Conservation (phyloP, 2,888 invertebrate species). For the Silvanus unidentatus region DNA sequence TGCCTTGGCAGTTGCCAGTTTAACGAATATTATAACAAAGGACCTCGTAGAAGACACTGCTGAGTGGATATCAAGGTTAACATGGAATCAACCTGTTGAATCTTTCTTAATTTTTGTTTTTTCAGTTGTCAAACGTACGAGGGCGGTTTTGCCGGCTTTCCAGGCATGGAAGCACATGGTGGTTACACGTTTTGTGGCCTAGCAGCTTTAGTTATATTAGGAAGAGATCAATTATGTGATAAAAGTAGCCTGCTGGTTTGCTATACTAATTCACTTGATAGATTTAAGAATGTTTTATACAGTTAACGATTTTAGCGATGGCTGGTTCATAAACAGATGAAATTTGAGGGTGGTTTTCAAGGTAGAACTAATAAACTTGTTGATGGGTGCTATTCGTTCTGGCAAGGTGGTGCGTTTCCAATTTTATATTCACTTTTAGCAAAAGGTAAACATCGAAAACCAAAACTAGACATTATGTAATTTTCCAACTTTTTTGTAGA, state of each 20-base stretch:
- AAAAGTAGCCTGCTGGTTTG: constrained; percentile 63
- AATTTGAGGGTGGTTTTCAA: constrained; percentile 92
- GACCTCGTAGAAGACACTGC: constrained; percentile 79
- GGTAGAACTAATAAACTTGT: constrained; percentile 97
- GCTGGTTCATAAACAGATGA: constrained; percentile 88
- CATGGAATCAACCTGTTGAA: too few species aligned
- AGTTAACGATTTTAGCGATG: constrained; percentile 57
- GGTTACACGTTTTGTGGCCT: constrained; percentile 99
- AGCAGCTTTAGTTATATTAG: constrained; percentile 79
- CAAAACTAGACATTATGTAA: neutral
- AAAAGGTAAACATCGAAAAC: constrained; percentile 35
- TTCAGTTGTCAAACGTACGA: constrained; percentile 94
- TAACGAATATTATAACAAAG: constrained; percentile 72
- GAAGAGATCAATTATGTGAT: constrained; percentile 69
- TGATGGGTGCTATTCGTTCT: constrained; percentile 98
- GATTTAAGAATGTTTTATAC: neutral
- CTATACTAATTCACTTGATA: constrained; percentile 7
- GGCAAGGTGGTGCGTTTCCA: constrained; percentile 93
- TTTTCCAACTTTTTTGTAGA: constrained; percentile 1
- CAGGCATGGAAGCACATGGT: constrained; percentile 96
- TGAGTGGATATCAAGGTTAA: constrained; percentile 78
- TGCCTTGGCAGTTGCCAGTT: constrained; percentile 82
- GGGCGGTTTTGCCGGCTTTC: constrained; percentile 93
- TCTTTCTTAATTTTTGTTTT: constrained; percentile 9
- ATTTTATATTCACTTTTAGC: constrained; percentile 71